Evolutionary conservation across 23 tunicate genomes (phyloP).

Genomic region (Pegea sp.): DNA sequence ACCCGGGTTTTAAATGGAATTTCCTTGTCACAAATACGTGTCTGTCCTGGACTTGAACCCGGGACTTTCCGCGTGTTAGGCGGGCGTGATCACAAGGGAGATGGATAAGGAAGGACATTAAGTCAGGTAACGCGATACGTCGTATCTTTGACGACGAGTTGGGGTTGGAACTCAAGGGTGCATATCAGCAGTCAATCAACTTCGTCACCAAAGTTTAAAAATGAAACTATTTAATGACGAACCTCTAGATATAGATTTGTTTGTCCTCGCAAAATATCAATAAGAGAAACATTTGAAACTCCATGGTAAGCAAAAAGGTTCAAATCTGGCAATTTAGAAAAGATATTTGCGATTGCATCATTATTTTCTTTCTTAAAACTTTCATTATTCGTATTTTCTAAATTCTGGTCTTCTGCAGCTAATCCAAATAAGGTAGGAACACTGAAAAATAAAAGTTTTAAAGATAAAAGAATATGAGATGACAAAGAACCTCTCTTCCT

Average conservation of each 20-base stretch:
- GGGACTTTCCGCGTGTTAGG: too few species aligned
- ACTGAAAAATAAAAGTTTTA: background rate
- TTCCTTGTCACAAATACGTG: too few species aligned
- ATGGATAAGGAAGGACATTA: too few species aligned
- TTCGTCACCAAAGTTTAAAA: too few species aligned
- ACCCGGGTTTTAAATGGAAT: too few species aligned
- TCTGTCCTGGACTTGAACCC: too few species aligned
- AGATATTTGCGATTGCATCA: background rate
- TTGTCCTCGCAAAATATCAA: constrained; percentile 38
- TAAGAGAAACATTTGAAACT: constrained; percentile 32
- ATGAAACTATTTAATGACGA: background rate
- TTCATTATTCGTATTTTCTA: background rate
- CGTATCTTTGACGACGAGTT: too few species aligned
- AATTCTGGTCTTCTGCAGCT: background rate
- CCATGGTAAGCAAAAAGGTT: constrained; percentile 14
- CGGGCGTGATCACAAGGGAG: too few species aligned
- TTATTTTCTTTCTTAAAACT: too few species aligned
- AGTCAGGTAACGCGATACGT: too few species aligned
- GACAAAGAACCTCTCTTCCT: constrained; percentile 7
- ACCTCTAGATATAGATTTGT: constrained; percentile 15
- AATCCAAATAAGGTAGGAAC: background rate
- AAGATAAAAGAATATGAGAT: background rate
- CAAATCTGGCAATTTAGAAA: background rate
- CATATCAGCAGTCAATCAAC: too few species aligned
- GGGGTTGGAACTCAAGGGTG: too few species aligned